Base-by-base conservation (phyloP, 2,113 vertebrate genomes). In the Atlantisia rogersi region DNA sequence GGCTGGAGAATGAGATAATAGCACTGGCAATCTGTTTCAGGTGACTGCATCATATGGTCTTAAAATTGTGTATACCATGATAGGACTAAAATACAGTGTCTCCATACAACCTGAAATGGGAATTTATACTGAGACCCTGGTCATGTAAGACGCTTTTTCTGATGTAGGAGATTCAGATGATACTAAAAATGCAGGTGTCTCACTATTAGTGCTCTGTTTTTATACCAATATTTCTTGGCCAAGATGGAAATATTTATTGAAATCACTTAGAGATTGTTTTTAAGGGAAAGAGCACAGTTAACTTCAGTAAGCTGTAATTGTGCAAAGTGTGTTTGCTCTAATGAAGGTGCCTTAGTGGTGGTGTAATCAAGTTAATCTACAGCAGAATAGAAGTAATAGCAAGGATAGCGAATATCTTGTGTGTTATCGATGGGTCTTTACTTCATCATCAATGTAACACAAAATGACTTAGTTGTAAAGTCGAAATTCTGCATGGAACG, bases 311-410 rank as follows among this genome's bases (percentile, higher is more conserved):
- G 58, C 11, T 70, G 8, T 90, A 84, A 63, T 13, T 46, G 15
- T 78, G 76, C 37, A 58, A 79, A 94, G 59, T 48, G 20, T 89
- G 35, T 35, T 96, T 64, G 35, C 28, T 90, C 88, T 79, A 22
- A 82, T 91, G 63, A 78, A 91, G 53, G 55, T 90, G n/a, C 13
- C 91, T 96, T 88, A 70, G 58, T 67, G 22, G 73, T 84, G 80
- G 28, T 95, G 35, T 92, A 95, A 92, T 76, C 0, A 24, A 83
- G 56, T 76, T 87, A 92, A 93, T 73, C 65, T n/a, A 22, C 63
- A 80, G 24, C 31, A 75, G 35, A 90, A 44, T 44, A 80, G 67
- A 65, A 87, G 5, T 63, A 50, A 40, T 40, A 60, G 12, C 37
- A 21, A 83, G 50, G 37, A 12, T 89, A 87, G 77, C 56, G 68